Evolutionary conservation across 2,113 vertebrate species (phyloP).

Genomic region (Alexandromys fortis): DNA sequence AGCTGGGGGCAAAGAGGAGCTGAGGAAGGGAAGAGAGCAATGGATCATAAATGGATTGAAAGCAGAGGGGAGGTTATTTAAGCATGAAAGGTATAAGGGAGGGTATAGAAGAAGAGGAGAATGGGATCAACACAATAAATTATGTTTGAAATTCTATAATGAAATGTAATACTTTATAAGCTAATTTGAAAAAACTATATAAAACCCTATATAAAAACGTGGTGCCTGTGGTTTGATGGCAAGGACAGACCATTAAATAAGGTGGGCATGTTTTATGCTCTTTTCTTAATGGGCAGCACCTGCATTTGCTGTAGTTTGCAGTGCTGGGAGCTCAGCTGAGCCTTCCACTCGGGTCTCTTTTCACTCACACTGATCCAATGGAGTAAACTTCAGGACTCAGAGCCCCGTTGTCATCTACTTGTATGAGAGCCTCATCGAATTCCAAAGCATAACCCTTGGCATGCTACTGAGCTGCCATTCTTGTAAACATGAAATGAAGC

Average conservation of each 20-base stretch:
- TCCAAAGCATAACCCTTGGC: too few relatives aligned
- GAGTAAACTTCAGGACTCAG: neutral
- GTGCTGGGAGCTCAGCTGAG: neutral
- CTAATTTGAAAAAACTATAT: neutral
- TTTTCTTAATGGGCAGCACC: too few relatives aligned
- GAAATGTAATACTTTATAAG: neutral
- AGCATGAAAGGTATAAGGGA: neutral
- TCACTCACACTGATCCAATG: neutral
- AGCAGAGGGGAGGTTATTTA: neutral
- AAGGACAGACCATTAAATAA: neutral
- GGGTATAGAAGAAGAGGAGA: neutral
- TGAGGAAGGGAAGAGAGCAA: neutral
- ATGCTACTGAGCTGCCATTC: neutral
- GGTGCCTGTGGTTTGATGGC: neutral
- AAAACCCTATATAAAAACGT: neutral
- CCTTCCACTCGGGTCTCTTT: neutral
- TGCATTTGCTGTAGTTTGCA: neutral
- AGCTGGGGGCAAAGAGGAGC: neutral
- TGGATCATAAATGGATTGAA: neutral
- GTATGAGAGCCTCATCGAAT: rapidly evolving
- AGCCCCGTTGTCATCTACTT: neutral
- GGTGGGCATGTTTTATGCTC: neutral
- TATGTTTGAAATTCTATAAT: neutral
- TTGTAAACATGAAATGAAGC: too few relatives aligned
- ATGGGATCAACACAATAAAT: too few relatives aligned